These are phyloP conservation scores for Epizoanthus ramosus DNA, from an alignment of 92 coral and sea anemone genomes.

Conservation along the genomic window DNA sequence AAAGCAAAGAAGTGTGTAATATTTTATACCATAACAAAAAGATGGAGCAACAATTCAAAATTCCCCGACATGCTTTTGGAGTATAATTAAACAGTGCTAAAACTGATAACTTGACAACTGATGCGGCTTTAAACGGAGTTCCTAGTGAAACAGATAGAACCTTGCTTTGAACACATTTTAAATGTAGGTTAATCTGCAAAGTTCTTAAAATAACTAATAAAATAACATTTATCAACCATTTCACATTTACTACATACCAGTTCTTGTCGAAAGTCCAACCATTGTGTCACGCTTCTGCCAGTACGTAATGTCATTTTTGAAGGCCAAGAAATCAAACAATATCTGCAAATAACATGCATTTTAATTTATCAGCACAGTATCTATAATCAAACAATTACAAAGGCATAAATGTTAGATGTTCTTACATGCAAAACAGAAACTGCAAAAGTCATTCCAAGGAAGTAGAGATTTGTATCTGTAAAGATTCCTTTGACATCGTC, in stretches of 20 bases:
- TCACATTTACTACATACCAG: constrained; percentile 54
- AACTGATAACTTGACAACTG: too few species aligned
- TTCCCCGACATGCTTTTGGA: too few species aligned
- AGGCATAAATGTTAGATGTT: background rate
- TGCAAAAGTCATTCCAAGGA: constrained; percentile 84
- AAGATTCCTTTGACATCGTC: constrained; percentile 92
- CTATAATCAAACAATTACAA: background rate
- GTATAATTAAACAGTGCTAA: too few species aligned
- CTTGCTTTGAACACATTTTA: too few species aligned
- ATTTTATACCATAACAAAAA: too few species aligned
- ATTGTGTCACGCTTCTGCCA: constrained; percentile 85
- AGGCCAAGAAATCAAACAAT: constrained; percentile 94
- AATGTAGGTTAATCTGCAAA: too few species aligned
- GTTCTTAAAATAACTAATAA: too few species aligned
- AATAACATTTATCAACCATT: too few species aligned
- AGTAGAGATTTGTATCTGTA: constrained; percentile 87
- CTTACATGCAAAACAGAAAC: constrained; percentile 91
- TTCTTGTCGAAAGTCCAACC: constrained; percentile 96
- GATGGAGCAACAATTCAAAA: too few species aligned
- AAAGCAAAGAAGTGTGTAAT: too few species aligned
- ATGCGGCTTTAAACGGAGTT: too few species aligned
- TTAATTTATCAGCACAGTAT: background rate
- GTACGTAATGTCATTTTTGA: constrained; percentile 91
- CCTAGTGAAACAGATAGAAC: too few species aligned
- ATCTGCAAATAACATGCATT: constrained; percentile 54